A percentile compares a stretch with the other conserved stretches of the same genome.
Conservation (phyloP, 2,797 vertebrate species). For the Yasuhikotakia modesta region DNA sequence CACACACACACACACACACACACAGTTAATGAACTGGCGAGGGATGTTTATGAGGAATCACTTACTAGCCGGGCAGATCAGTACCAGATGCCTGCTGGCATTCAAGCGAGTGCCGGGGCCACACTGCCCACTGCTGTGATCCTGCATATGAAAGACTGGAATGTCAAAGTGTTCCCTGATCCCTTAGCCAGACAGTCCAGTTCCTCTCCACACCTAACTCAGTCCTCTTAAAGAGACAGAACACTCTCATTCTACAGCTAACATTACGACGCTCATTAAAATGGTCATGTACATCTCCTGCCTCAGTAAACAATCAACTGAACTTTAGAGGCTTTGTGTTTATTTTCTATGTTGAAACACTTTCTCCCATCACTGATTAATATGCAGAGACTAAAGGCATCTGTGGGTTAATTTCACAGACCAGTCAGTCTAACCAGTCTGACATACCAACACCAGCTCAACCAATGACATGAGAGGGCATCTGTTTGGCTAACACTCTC, state of each 20-base stretch:
- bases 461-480: too few species aligned
- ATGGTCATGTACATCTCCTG: neutral
- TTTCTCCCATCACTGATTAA: too few species aligned
- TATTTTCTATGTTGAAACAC: too few species aligned
- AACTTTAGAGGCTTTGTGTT: too few species aligned
- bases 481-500: too few species aligned
- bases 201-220: slow-evolving; percentile 22
- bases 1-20: slow-evolving; percentile 47
- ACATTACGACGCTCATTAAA: too few species aligned
- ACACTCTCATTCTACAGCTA: neutral
- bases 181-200: slow-evolving; percentile 55
- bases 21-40: slow-evolving; percentile 79
- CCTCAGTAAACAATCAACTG: neutral
- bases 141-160: slow-evolving; percentile 56
- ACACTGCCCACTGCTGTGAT: slow-evolving; percentile 53
- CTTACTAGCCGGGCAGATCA: slow-evolving; percentile 70
- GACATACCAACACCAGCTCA: neutral
- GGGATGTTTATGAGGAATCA: slow-evolving; percentile 80
- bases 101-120: slow-evolving; percentile 39
- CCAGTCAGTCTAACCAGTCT: neutral
- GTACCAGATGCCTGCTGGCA: slow-evolving; percentile 71
- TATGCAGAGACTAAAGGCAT: too few species aligned
- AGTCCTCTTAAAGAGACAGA: slow-evolving; percentile 29
- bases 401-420: too few species aligned
- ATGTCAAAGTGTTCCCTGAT: slow-evolving; percentile 58